Conservation (phyloP, 1,140 invertebrate species). For the Oedothorax gibbosus region DNA sequence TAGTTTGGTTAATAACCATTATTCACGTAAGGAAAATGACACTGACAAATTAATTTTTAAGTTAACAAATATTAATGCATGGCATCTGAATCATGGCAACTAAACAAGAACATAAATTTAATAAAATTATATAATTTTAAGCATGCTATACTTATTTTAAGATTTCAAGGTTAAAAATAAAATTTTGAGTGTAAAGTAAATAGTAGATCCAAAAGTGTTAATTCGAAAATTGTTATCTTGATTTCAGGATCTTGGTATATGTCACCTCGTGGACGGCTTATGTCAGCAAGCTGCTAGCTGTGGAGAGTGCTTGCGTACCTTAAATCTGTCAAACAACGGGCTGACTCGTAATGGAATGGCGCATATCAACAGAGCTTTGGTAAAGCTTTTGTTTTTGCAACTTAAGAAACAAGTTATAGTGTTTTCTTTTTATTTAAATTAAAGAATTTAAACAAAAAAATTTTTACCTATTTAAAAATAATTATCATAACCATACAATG, state of each 20-base stretch:
- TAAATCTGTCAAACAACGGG: constrained; percentile 88
- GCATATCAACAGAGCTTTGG: constrained; percentile 76
- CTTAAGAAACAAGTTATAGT: constrained; percentile 62
- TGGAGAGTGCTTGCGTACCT: constrained; percentile 77
- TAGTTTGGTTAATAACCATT: no score
- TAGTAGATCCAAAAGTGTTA: no score
- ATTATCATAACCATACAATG: no score
- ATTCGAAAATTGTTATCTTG: not conserved
- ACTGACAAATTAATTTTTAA: no score
- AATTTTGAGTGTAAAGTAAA: no score
- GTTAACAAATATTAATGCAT: no score
- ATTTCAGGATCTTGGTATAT: constrained; percentile 63
- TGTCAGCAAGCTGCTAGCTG: constrained; percentile 54
- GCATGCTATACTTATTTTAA: no score
- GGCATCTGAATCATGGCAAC: not conserved
- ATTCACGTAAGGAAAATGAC: no score
- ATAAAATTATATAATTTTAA: not conserved
- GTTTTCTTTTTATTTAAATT: no score
- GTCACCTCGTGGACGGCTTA: constrained; percentile 63
- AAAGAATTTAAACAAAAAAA: no score
- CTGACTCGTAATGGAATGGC: constrained; percentile 79
- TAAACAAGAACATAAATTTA: not conserved
- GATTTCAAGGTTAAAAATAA: no score
- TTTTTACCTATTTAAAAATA: no score
- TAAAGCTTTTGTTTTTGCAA: constrained; percentile 66